A percentile compares a stretch with the other conserved stretches of the same genome.
These are phyloP conservation scores for Myoxocephalus aenaeus DNA, from an alignment of 2,797 vertebrate species.

Conservation along the genomic window DNA sequence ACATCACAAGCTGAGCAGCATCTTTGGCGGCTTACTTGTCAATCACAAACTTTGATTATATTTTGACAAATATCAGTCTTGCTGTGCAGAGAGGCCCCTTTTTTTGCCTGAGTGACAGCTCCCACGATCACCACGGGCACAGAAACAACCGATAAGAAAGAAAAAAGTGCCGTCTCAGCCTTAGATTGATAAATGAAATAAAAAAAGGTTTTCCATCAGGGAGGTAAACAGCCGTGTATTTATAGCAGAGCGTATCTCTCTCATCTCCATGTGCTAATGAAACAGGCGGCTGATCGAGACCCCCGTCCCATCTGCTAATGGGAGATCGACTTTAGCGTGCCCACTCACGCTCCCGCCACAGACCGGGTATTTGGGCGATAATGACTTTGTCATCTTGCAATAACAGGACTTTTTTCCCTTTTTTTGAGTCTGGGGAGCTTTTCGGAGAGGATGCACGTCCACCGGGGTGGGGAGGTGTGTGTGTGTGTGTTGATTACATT, in stretches of 20 bases:
- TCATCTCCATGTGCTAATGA: constrained; percentile 77
- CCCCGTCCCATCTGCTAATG: constrained; percentile 33
- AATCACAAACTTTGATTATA: constrained; percentile 26
- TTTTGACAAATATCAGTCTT: constrained; percentile 12
- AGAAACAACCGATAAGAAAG: constrained; percentile 19
- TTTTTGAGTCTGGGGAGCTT: constrained; percentile 19
- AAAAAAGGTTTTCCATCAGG: constrained; percentile 36
- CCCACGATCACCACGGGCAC: constrained; percentile 21
- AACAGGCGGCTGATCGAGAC: constrained; percentile 51
- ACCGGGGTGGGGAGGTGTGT: too few species aligned
- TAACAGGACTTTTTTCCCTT: background rate
- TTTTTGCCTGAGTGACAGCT: constrained; percentile 35
- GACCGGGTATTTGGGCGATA: constrained; percentile 16
- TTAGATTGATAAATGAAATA: background rate
- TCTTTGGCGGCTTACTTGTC: constrained; percentile 17
- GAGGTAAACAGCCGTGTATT: constrained; percentile 52
- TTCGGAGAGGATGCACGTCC: constrained; percentile 11
- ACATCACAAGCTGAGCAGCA: constrained; percentile 5
- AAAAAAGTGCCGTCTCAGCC: constrained; percentile 24
- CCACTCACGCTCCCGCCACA: constrained; percentile 40
- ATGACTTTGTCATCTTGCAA: constrained; percentile 41
- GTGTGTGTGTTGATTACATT: constrained; percentile 28
- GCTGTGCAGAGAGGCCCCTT: constrained; percentile 6
- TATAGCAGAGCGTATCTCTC: constrained; percentile 52
- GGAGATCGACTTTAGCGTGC: constrained; percentile 37